These are phyloP conservation scores for Drosophila monieri DNA, from an alignment of 2,888 invertebrate genomes.

Conservation along the genomic window DNA sequence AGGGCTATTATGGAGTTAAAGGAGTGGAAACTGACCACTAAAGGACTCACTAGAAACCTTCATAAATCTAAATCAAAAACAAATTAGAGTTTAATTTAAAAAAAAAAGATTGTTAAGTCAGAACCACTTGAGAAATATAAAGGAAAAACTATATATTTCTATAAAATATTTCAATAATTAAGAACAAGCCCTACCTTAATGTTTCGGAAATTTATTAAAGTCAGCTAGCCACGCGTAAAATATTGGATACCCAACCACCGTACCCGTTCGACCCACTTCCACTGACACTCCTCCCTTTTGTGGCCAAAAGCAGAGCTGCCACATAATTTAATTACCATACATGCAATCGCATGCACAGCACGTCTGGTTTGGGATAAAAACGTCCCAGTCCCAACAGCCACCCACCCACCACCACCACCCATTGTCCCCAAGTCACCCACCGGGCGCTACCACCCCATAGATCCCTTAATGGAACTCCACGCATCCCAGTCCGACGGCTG, in stretches of 20 bases:
- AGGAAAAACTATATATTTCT: too few relatives aligned
- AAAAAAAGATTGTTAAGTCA: too few relatives aligned
- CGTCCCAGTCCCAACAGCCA: too few relatives aligned
- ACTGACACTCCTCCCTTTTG: constrained; percentile 6
- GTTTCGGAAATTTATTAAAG: neutral
- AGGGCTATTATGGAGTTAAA: neutral
- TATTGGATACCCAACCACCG: neutral
- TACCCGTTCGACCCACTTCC: constrained; percentile 8
- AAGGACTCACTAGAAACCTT: too few relatives aligned
- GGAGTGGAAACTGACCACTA: neutral
- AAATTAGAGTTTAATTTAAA: too few relatives aligned
- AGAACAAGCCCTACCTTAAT: too few relatives aligned
- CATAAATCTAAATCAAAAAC: too few relatives aligned
- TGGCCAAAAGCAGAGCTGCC: constrained; percentile 53
- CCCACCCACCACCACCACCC: constrained; percentile 18
- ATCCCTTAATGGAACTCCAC: constrained; percentile 6
- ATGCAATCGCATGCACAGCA: constrained; percentile 59
- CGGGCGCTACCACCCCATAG: neutral
- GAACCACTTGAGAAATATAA: too few relatives aligned
- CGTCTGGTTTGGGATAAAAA: constrained; percentile 44
- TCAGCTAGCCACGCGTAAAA: neutral
- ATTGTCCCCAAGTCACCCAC: neutral
- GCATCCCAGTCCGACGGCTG: constrained; percentile 20
- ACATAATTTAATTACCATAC: constrained; percentile 72
- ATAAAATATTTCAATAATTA: too few relatives aligned